Evolutionary conservation across 1,140 invertebrate genomes (phyloP), one percentile per base, ranked within the genome.

Genomic region (Aphaenogaster rudis): DNA sequence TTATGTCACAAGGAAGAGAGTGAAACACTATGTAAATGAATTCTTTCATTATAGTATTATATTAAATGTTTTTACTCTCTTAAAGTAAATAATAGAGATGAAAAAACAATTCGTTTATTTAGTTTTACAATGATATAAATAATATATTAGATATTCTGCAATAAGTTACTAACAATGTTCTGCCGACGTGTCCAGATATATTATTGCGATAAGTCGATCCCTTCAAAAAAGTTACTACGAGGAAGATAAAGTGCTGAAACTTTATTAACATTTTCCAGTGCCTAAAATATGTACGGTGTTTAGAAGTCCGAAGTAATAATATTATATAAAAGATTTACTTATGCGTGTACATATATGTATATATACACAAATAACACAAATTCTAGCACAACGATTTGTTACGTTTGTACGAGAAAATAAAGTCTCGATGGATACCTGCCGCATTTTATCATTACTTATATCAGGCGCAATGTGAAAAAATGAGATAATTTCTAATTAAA

Each of bases 381-480:
- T 45, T 82, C 42, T 48, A 84, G 13, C 80, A 39, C 54, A 82
- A 81, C 79, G 15, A 84, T 84, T 84, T 84, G 69, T 84, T 84
- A 84, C 42, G 69, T 84, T 84, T 84, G 42, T 82, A 84, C 33
- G 42, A 84, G 69, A 82, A 13, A 71, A 81, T 84, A 84, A 84
- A 84, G 33, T 84, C 42, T 84, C 7, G 42, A 84, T 84, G 28
- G 1, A 74, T 39, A 48, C 39, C 42, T 39, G 33, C 15, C 3
- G n/a, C 3, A 61, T 84, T 84, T 48, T 61, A 36, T 61, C 6
- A 33, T 74, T 74, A 59, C 5, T 61, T n/a, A 78, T 61, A 4
- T 74, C 4, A 76, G 9, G 36, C 8, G 28, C 28, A 28, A 50
- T 3, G 4, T 52, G 28, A 33, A 52, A 52, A 36, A 71, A 15